Evolutionary conservation across 2,888 invertebrate genomes (phyloP).

Genomic region (Orgyia antiqua): DNA sequence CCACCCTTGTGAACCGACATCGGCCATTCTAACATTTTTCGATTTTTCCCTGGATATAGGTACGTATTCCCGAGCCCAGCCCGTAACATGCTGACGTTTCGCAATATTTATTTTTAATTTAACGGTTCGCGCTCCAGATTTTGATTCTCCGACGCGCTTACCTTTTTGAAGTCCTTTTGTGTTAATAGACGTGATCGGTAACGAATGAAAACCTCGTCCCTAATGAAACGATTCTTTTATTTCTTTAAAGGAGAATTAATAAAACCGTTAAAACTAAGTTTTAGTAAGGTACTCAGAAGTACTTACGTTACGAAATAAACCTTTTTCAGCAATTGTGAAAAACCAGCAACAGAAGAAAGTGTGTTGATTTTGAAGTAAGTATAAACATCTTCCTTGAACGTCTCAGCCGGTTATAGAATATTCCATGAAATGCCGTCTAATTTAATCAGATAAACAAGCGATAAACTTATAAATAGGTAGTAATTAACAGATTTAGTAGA

Average conservation of each 20-base stretch:
- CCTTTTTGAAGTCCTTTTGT: constrained; percentile 64
- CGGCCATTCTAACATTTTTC: constrained; percentile 52
- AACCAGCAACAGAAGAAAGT: too few species aligned
- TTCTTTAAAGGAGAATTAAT: neutral
- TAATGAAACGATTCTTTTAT: too few species aligned
- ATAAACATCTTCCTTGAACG: too few species aligned
- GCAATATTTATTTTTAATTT: constrained; percentile 78
- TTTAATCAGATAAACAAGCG: too few species aligned
- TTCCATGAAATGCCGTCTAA: too few species aligned
- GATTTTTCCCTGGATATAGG: constrained; percentile 56
- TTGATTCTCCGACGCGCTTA: constrained; percentile 57
- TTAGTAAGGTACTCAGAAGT: too few species aligned
- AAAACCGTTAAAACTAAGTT: neutral
- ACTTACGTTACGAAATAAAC: too few species aligned
- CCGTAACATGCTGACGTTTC: constrained; percentile 76
- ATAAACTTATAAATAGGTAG: too few species aligned
- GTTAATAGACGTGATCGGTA: constrained; percentile 40
- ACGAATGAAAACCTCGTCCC: constrained; percentile 46
- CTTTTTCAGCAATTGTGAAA: too few species aligned
- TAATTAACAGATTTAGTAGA: too few species aligned
- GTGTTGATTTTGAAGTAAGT: too few species aligned
- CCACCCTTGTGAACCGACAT: constrained; percentile 56
- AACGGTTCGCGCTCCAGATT: constrained; percentile 67
- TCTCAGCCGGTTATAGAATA: too few species aligned
- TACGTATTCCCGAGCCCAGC: constrained; percentile 29